A percentile compares a stretch with the other conserved stretches of the same genome.
Conservation (phyloP, 2,797 vertebrate species). For the Clarias laeviceps region DNA sequence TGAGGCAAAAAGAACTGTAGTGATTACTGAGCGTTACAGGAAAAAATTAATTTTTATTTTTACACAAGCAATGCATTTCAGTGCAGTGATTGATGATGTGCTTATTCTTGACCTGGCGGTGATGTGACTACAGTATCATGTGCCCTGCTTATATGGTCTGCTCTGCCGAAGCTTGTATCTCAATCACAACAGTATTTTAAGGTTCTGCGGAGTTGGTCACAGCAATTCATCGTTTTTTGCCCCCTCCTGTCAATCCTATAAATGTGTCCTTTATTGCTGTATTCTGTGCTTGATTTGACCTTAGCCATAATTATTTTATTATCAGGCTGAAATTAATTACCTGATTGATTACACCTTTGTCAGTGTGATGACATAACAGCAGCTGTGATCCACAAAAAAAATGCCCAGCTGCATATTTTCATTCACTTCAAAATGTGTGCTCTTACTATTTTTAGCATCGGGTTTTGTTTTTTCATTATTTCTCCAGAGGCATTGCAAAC, state of each 20-base stretch:
- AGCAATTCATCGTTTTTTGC: conserved; percentile 52
- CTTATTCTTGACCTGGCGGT: not conserved
- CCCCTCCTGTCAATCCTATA: conserved; percentile 25
- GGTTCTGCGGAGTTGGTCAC: conserved; percentile 59
- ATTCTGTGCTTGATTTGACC: conserved; percentile 30
- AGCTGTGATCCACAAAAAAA: not conserved
- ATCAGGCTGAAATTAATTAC: not conserved
- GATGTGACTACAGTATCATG: not conserved
- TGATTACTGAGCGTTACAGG: not conserved
- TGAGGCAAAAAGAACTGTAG: conserved; percentile 1
- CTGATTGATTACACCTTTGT: not conserved
- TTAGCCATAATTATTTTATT: not conserved
- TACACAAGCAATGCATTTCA: not conserved
- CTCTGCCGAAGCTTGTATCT: not conserved
- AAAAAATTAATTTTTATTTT: not conserved
- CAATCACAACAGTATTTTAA: conserved; percentile 58
- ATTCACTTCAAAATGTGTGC: not conserved
- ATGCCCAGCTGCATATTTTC: not conserved
- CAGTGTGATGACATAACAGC: not conserved
- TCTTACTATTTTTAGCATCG: not conserved
- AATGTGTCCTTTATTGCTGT: conserved; percentile 27
- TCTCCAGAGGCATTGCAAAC: not conserved
- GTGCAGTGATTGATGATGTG: not conserved
- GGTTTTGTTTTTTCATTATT: not conserved
- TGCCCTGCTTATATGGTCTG: not conserved